Evolutionary conservation across 2,888 invertebrate genomes (phyloP).

Genomic region (Chymomyza caudatula): DNA sequence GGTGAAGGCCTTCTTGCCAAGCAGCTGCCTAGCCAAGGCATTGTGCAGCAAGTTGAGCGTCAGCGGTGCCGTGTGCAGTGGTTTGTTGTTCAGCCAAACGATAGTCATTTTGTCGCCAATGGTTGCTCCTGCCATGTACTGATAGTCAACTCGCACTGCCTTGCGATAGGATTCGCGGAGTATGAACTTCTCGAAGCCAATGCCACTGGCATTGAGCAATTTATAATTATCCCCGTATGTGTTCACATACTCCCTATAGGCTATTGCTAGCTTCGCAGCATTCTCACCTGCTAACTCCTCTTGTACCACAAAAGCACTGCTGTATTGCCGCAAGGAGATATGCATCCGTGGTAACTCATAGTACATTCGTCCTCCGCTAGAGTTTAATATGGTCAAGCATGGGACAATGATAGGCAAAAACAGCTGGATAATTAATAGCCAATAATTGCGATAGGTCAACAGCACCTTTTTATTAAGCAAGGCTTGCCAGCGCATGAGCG

Average conservation of each 20-base stretch:
- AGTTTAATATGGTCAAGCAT: slow-evolving; percentile 19
- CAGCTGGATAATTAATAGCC: slow-evolving; percentile 12
- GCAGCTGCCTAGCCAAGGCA: slow-evolving; percentile 79
- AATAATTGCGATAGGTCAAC: slow-evolving; percentile 6
- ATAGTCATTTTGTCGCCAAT: slow-evolving; percentile 76
- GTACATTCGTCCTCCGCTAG: slow-evolving; percentile 6
- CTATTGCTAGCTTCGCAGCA: slow-evolving; percentile 79
- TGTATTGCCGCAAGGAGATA: slow-evolving; percentile 13
- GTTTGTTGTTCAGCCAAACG: slow-evolving; percentile 87
- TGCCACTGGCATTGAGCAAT: not conserved
- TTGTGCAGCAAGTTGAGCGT: slow-evolving; percentile 82
- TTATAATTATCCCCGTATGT: not conserved
- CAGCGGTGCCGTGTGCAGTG: slow-evolving; percentile 84
- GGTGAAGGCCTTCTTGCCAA: slow-evolving; percentile 45
- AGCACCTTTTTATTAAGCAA: slow-evolving; percentile 78
- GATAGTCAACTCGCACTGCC: slow-evolving; percentile 66
- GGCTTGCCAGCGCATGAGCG: slow-evolving; percentile 77
- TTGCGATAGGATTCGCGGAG: slow-evolving; percentile 22
- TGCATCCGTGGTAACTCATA: slow-evolving; percentile 12
- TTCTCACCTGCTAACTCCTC: slow-evolving; percentile 43
- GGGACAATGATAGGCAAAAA: slow-evolving; percentile 22
- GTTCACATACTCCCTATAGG: slow-evolving; percentile 11
- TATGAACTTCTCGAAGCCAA: slow-evolving; percentile 35
- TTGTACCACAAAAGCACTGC: not conserved
- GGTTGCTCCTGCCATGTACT: slow-evolving; percentile 80